phyloP scores from a whole-genome alignment of 2,888 invertebrate genomes.

The Lasioglossum malachurum region DNA sequence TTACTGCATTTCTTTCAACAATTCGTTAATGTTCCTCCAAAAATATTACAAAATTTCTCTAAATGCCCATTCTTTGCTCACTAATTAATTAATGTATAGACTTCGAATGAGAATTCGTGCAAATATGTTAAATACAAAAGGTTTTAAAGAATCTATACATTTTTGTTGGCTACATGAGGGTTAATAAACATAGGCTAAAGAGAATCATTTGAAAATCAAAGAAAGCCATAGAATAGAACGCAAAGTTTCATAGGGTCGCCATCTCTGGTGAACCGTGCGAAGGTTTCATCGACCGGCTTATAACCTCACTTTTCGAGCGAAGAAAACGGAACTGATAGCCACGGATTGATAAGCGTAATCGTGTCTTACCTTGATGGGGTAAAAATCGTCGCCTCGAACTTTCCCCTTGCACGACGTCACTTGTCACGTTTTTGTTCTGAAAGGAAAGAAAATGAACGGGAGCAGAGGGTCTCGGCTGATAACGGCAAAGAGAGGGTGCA shows the following conservation, averaged over 20 bases:
- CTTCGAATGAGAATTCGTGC: too few relatives aligned
- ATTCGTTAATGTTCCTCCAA: too few relatives aligned
- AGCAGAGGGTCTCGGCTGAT: conserved; percentile 1
- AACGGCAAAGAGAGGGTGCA: background rate
- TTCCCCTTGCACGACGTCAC: conserved; percentile 47
- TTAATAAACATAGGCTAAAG: background rate
- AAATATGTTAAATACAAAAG: too few relatives aligned
- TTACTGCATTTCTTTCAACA: too few relatives aligned
- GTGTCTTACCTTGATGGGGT: conserved; percentile 80
- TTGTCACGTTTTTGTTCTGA: conserved; percentile 57
- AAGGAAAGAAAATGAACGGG: conserved; percentile 31
- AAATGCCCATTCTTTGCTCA: too few relatives aligned
- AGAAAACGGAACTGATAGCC: background rate
- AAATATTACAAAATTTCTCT: too few relatives aligned
- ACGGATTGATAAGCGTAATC: background rate
- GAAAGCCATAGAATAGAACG: background rate
- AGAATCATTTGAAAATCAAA: background rate
- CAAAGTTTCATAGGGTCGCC: conserved; percentile 59
- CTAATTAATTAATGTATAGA: too few relatives aligned
- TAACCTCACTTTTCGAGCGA: conserved; percentile 55
- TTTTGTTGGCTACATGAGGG: too few relatives aligned
- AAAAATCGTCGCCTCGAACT: conserved; percentile 70
- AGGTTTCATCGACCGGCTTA: conserved; percentile 18
- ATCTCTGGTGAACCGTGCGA: conserved; percentile 63
- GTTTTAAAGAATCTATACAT: too few relatives aligned